phyloP scores from a whole-genome alignment of 2,797 vertebrate species.

The Bovichtus diacanthus region DNA sequence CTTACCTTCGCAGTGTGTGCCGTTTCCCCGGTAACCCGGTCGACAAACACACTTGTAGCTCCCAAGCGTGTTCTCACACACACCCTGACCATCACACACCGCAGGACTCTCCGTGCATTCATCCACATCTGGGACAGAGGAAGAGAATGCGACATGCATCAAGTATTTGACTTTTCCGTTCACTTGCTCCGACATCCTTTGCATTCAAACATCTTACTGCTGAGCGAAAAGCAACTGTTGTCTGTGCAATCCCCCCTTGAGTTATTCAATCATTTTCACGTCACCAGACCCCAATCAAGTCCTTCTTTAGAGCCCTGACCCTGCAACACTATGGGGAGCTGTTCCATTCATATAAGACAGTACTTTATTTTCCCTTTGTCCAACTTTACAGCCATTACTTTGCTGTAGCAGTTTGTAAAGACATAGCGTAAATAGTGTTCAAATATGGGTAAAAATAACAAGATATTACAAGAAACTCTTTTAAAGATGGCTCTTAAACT shows the following conservation, averaged over 20 bases:
- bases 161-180: neutral
- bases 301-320: neutral
- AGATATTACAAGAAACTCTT: neutral
- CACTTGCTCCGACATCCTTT: neutral
- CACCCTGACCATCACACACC: slow-evolving; percentile 79
- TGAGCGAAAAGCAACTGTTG: neutral
- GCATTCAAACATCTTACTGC: neutral
- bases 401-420: neutral
- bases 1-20: slow-evolving; percentile 88
- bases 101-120: slow-evolving; percentile 80
- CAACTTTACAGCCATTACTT: neutral
- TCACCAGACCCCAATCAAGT: slow-evolving; percentile 14
- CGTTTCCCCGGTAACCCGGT: slow-evolving; percentile 87
- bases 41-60: slow-evolving; percentile 87
- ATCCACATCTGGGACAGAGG: slow-evolving; percentile 81
- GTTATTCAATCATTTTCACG: neutral
- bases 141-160: neutral
- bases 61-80: slow-evolving; percentile 86
- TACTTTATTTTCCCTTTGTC: neutral
- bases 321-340: neutral
- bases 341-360: neutral
- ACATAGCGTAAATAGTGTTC: neutral
- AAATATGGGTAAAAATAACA: neutral
- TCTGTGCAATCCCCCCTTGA: neutral
- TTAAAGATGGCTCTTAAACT: neutral